phyloP scores from a whole-genome alignment of 2,113 vertebrate genomes.

The Erinaceus europaeus region DNA sequence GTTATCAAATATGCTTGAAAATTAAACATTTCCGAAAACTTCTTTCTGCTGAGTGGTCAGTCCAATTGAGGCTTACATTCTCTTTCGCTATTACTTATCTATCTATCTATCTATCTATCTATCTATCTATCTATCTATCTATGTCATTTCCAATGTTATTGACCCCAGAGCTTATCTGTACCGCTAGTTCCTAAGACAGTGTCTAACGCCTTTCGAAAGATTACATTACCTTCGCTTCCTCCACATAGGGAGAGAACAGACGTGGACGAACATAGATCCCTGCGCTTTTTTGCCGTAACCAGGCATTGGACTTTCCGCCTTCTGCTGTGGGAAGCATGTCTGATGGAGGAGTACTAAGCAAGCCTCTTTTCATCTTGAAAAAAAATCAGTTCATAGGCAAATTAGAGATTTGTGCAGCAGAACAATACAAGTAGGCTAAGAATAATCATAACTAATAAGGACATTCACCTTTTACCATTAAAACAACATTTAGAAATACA shows the following conservation, averaged over 20 bases:
- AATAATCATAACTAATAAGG: constrained; percentile 21
- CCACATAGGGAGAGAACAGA: constrained; percentile 92
- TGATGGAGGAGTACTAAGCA: constrained; percentile 98
- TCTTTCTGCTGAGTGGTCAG: not conserved
- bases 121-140: too few species aligned
- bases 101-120: too few species aligned
- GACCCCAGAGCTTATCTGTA: too few species aligned
- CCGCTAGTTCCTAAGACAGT: too few species aligned
- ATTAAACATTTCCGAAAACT: constrained; percentile 43
- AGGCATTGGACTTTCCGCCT: constrained; percentile 95
- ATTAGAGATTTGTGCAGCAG: not conserved
- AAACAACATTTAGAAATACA: not conserved
- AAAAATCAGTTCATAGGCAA: constrained; percentile 38
- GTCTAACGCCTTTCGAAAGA: not conserved
- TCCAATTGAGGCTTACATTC: constrained; percentile 33
- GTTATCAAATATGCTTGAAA: constrained; percentile 36
- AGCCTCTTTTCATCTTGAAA: constrained; percentile 95
- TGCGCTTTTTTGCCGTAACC: constrained; percentile 95
- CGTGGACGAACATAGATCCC: constrained; percentile 96
- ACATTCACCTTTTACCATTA: not conserved
- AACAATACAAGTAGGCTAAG: constrained; percentile 13
- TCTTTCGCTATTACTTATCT: constrained; percentile 1
- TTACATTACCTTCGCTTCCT: constrained; percentile 95
- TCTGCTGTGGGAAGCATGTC: constrained; percentile 97
- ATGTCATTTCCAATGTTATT: too few species aligned